A percentile compares a stretch with the other conserved stretches of the same genome.
Conservation (phyloP, 2,113 vertebrate genomes). For the Xiphophorus hellerii region DNA sequence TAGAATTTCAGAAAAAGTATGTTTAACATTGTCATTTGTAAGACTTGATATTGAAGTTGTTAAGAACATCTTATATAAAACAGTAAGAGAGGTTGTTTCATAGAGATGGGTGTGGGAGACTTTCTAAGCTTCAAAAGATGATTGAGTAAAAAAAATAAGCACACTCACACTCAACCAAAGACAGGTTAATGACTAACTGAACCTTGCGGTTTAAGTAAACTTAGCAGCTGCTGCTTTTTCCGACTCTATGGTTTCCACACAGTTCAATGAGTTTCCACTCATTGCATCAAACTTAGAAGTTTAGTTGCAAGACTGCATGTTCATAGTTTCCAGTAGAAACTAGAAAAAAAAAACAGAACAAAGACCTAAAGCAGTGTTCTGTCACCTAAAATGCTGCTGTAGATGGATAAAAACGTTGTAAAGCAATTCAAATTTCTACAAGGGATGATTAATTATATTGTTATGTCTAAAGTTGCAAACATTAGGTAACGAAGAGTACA, state of each 20-base stretch:
- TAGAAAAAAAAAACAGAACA: not conserved
- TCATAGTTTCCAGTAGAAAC: not conserved
- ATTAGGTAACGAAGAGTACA: not conserved
- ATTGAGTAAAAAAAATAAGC: not conserved
- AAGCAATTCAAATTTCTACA: not conserved
- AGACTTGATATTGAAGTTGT: not conserved
- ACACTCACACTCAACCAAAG: not conserved
- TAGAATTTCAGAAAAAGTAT: no score
- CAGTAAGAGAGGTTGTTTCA: not conserved
- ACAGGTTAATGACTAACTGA: conserved; percentile 26
- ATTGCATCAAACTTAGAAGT: not conserved
- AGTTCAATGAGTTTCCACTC: no score
- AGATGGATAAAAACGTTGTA: not conserved
- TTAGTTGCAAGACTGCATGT: not conserved
- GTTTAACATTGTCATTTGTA: not conserved
- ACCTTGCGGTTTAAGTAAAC: conserved; percentile 21
- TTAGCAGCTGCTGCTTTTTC: conserved; percentile 14
- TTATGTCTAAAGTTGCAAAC: not conserved
- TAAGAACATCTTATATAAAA: not conserved
- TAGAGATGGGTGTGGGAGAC: no score
- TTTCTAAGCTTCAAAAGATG: not conserved
- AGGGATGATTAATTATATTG: not conserved
- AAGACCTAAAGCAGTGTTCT: not conserved
- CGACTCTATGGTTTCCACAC: not conserved
- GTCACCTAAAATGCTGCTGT: not conserved